Evolutionary conservation across 2,888 invertebrate genomes (phyloP).

Genomic region (Epinotia bilunana): DNA sequence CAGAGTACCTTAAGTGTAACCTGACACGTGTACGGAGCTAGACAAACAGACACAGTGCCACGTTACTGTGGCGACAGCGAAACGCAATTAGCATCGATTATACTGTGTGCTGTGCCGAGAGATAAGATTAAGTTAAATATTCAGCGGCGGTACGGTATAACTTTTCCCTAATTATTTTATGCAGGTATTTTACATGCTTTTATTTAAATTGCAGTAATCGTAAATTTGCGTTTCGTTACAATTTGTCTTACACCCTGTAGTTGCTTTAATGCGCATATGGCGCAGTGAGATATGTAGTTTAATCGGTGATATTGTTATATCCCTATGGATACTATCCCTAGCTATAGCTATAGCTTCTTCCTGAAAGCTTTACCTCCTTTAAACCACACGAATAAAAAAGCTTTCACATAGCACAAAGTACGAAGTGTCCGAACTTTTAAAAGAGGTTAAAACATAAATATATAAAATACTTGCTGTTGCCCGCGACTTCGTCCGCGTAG

Average conservation of each 20-base stretch:
- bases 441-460: too few relatives aligned
- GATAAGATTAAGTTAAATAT: constrained; percentile 33
- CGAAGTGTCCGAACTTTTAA: too few relatives aligned
- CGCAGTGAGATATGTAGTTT: too few relatives aligned
- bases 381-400: too few relatives aligned
- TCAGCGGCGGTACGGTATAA: constrained; percentile 20
- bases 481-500: too few relatives aligned
- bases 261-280: too few relatives aligned
- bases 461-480: too few relatives aligned
- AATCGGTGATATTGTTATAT: too few relatives aligned
- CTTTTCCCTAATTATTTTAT: constrained; percentile 23
- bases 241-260: neutral
- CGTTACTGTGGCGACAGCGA: constrained; percentile 32
- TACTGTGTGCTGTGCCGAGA: constrained; percentile 10
- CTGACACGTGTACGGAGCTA: constrained; percentile 30
- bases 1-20: constrained; percentile 8
- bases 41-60: constrained; percentile 21
- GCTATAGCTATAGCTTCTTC: too few relatives aligned
- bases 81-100: constrained; percentile 25
- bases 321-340: too few relatives aligned
- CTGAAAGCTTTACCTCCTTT: too few relatives aligned
- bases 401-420: too few relatives aligned
- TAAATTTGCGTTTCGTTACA: neutral
- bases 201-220: constrained; percentile 4
- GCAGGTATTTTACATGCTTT: constrained; percentile 21